A percentile compares a stretch with the other conserved stretches of the same genome.
These are phyloP conservation scores for Cheilosia vernalis DNA, from an alignment of 2,888 invertebrate genomes.

Conservation along the genomic window DNA sequence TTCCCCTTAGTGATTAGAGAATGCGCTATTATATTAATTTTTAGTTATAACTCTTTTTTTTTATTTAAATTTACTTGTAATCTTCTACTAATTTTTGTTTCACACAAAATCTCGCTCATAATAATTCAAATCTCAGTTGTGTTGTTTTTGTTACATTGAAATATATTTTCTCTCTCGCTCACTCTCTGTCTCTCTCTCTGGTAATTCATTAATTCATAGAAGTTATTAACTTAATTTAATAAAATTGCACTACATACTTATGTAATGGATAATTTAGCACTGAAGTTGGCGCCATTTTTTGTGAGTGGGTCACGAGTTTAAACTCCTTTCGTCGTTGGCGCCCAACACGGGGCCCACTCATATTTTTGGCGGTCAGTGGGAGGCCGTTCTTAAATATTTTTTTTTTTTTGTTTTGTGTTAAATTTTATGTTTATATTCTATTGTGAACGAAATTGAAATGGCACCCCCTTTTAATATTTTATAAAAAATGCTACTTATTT, in stretches of 20 bases:
- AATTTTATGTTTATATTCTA: slow-evolving; percentile 28
- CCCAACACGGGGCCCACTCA: neutral
- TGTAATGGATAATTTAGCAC: neutral
- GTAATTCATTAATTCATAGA: slow-evolving; percentile 46
- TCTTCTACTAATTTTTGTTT: slow-evolving; percentile 60
- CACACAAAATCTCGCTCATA: slow-evolving; percentile 15
- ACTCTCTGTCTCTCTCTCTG: slow-evolving; percentile 25
- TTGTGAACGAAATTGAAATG: slow-evolving; percentile 54
- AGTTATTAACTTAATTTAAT: slow-evolving; percentile 49
- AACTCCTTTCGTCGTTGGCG: neutral
- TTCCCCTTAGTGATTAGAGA: slow-evolving; percentile 58
- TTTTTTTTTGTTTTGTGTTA: slow-evolving; percentile 19
- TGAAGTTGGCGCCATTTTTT: neutral
- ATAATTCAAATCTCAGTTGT: slow-evolving; percentile 29
- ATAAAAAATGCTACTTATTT: slow-evolving; percentile 35
- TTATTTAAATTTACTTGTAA: slow-evolving; percentile 18
- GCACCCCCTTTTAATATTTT: slow-evolving; percentile 35
- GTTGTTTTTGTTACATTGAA: slow-evolving; percentile 21
- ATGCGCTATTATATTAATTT: slow-evolving; percentile 66
- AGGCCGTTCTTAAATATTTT: neutral
- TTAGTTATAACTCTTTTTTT: slow-evolving; percentile 33
- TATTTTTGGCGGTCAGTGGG: neutral
- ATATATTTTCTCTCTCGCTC: slow-evolving; percentile 18
- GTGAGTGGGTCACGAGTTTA: neutral
- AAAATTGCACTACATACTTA: slow-evolving; percentile 22